Conservation (phyloP, 2,113 vertebrate species). For the Nasalis larvatus region DNA sequence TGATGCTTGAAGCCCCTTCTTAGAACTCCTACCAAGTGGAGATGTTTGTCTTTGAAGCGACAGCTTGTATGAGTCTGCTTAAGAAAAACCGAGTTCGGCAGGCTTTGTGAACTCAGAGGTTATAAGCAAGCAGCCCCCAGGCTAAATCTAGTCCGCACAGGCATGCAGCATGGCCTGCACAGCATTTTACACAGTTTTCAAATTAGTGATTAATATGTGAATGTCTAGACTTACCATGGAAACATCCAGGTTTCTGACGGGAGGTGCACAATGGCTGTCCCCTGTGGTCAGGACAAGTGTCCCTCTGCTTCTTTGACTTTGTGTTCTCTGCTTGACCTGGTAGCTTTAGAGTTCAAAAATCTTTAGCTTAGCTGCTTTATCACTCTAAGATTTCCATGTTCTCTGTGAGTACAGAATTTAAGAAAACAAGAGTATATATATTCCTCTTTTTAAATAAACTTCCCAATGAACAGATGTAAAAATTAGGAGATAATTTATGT, state of each 20-base stretch:
- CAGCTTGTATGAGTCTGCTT: neutral
- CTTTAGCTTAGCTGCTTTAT: neutral
- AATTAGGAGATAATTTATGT: neutral
- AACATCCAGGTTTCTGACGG: neutral
- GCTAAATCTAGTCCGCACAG: neutral
- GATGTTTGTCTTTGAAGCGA: neutral
- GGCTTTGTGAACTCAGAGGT: neutral
- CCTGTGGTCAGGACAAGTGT: neutral
- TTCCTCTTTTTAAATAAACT: neutral
- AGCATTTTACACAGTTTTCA: neutral
- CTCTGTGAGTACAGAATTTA: neutral
- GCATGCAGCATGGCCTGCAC: neutral
- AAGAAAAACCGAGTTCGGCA: neutral
- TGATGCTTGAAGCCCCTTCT: neutral
- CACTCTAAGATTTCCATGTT: neutral
- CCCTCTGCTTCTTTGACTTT: neutral
- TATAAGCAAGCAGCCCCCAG: neutral
- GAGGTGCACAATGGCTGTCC: neutral
- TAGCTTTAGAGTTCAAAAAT: neutral
- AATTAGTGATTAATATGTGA: neutral
- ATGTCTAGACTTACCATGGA: neutral
- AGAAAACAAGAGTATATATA: neutral
- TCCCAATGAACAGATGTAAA: neutral
- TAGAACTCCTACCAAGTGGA: neutral
- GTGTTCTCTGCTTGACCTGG: neutral